These are phyloP conservation scores for Elysia crispata DNA, from an alignment of 2,888 invertebrate genomes.

Conservation along the genomic window DNA sequence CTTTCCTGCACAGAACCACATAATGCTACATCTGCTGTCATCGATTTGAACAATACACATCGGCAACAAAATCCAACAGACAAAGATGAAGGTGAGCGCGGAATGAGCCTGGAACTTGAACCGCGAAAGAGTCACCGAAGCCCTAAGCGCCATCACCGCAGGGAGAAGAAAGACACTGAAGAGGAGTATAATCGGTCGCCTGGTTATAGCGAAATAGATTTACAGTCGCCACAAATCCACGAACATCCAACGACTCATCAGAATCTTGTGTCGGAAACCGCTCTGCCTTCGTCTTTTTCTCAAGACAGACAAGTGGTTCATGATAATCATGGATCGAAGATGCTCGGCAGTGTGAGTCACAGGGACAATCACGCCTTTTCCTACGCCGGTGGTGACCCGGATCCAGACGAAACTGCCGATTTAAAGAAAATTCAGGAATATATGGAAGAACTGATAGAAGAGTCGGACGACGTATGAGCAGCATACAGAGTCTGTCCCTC, in stretches of 20 bases:
- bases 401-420: not conserved
- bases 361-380: slow-evolving; percentile 41
- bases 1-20: no score
- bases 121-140: not conserved
- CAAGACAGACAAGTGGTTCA: not conserved
- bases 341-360: not conserved
- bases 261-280: not conserved
- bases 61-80: no score
- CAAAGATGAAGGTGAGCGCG: no score
- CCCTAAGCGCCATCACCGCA: not conserved
- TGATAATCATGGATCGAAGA: not conserved
- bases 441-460: no score
- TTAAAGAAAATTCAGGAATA: not conserved
- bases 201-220: not conserved
- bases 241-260: not conserved
- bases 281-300: not conserved
- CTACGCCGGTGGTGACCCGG: slow-evolving; percentile 29
- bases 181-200: not conserved
- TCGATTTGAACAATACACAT: not conserved
- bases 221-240: no score
- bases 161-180: not conserved
- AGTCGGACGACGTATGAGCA: no score
- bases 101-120: no score
- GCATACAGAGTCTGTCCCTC: no score
- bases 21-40: no score